Evolutionary conservation across 1,140 invertebrate genomes (phyloP).

Genomic region (Centruroides sculpturatus): DNA sequence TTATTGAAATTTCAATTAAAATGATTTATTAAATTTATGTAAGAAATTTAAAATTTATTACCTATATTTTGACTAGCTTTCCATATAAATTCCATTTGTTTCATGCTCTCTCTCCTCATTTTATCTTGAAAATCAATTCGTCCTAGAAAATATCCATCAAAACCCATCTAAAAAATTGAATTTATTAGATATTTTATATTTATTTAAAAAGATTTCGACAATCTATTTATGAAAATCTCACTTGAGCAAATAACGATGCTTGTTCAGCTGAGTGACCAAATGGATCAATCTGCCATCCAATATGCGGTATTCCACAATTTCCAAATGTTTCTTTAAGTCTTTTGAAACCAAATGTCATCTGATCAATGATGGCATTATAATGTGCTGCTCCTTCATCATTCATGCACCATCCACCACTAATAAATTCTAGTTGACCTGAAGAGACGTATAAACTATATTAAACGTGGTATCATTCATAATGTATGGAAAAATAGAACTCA

Average conservation of each 20-base stretch:
- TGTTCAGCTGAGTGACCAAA: constrained; percentile 77
- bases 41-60: neutral
- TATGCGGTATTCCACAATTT: constrained; percentile 54
- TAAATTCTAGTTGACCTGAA: constrained; percentile 37
- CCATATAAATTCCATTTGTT: constrained; percentile 76
- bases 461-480: no score
- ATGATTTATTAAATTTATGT: neutral
- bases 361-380: constrained; percentile 33
- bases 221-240: constrained; percentile 4
- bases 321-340: constrained; percentile 69
- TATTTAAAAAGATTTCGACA: neutral
- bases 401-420: constrained; percentile 31
- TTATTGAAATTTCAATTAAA: neutral
- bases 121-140: constrained; percentile 82
- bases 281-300: constrained; percentile 89
- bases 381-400: constrained; percentile 24
- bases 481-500: no score
- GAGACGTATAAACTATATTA: neutral
- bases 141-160: constrained; percentile 72
- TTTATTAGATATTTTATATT: neutral
- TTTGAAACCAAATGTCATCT: constrained; percentile 32
- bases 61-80: constrained; percentile 30
- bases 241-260: constrained; percentile 63
- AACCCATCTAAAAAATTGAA: constrained; percentile 23
- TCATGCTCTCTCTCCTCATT: constrained; percentile 37